A percentile compares a stretch with the other conserved stretches of the same genome.
phyloP scores from a whole-genome alignment of 2,888 invertebrate genomes.

The Caenorhabditis auriculariae region DNA sequence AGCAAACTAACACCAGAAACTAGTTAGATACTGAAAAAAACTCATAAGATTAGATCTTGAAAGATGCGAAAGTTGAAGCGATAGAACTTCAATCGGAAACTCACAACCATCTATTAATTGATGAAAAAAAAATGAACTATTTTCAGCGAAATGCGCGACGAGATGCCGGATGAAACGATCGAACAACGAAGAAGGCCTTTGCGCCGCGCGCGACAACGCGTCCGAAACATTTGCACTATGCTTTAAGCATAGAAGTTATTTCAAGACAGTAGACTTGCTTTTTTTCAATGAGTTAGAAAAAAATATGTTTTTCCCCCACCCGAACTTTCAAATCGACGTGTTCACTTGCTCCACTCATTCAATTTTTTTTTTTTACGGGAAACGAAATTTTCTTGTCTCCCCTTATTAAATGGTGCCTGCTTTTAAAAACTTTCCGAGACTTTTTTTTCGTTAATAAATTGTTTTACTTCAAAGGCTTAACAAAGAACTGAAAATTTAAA shows the following conservation, averaged over 20 bases:
- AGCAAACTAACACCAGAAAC: too few species aligned
- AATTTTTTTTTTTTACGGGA: too few species aligned
- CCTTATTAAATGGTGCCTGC: not conserved
- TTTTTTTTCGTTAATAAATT: not conserved
- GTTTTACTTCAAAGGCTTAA: not conserved
- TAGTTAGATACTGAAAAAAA: too few species aligned
- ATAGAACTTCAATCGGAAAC: too few species aligned
- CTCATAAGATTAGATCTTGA: too few species aligned
- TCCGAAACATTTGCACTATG: slow-evolving; percentile 59
- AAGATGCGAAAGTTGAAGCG: too few species aligned
- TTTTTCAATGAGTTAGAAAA: not conserved
- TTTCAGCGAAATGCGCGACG: slow-evolving; percentile 30
- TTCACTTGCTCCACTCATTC: not conserved
- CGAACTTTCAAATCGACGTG: not conserved
- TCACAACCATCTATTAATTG: too few species aligned
- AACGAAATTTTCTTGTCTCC: too few species aligned
- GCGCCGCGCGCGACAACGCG: slow-evolving; percentile 51
- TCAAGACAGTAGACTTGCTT: not conserved
- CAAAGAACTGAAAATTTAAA: not conserved
- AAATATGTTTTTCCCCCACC: slow-evolving; percentile 1
- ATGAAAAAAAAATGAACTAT: not conserved
- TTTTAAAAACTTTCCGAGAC: not conserved
- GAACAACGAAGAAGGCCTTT: slow-evolving; percentile 44
- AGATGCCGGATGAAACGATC: too few species aligned
- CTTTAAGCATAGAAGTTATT: slow-evolving; percentile 20